Evolutionary conservation across 2,113 vertebrate species (phyloP).

Genomic region (Caloenas nicobarica): DNA sequence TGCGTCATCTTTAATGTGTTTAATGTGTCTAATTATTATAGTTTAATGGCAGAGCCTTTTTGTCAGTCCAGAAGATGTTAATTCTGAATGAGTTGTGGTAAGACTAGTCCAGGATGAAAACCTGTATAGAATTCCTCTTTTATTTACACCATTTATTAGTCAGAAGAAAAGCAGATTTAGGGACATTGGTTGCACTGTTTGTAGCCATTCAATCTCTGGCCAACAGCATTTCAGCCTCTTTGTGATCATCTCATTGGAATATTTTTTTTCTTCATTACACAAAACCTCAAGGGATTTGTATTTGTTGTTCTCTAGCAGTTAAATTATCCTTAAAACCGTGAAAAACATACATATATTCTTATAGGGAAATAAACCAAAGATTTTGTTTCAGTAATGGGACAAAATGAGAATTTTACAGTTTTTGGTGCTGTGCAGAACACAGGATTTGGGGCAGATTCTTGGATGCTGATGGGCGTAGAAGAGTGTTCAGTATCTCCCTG

Average conservation of each 20-base stretch:
- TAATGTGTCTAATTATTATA: not conserved
- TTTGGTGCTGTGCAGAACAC: not conserved
- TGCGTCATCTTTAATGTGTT: not conserved
- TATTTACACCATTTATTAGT: not conserved
- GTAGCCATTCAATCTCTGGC: not conserved
- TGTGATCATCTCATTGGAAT: not conserved
- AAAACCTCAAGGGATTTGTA: not conserved
- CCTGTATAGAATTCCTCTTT: not conserved
- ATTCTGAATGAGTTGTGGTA: not conserved
- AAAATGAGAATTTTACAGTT: not conserved
- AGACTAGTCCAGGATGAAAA: not conserved
- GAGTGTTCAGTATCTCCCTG: not conserved
- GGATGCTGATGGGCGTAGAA: not conserved
- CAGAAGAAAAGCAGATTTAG: not conserved
- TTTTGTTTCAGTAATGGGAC: not conserved
- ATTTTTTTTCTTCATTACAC: not conserved
- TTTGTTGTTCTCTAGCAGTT: not conserved
- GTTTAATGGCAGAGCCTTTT: not conserved
- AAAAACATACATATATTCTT: not conserved
- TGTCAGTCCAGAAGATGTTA: not conserved
- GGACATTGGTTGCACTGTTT: too few relatives aligned
- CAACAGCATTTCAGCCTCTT: not conserved
- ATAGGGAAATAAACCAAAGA: not conserved
- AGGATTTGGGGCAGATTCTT: constrained; percentile 22
- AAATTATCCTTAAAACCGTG: not conserved